Evolutionary conservation across 1,140 invertebrate genomes (phyloP), one percentile per base, ranked within the genome.

Genomic region (Leptoteleia sp.): DNA sequence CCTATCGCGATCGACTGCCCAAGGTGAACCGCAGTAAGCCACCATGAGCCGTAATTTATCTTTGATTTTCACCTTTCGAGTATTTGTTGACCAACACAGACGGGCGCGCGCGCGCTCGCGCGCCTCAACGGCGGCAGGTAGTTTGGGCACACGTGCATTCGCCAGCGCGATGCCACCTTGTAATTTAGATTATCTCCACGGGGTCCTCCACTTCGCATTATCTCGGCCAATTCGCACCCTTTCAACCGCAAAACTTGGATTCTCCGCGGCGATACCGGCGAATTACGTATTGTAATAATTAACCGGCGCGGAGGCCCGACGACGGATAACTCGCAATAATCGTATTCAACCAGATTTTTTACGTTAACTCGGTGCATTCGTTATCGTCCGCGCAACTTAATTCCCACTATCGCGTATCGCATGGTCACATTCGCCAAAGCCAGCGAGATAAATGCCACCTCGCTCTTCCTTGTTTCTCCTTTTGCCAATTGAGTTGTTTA

Each of bases 151-250:
- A 70, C 75, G 67, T 54, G 55, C 50, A 50, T 40, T 64, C 55
- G 40, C 42, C 54, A 38, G 33, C 59, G 45, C 15, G 76, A 68
- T 52, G 62, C 64, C 76, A 65, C 57, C 64, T 75, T 65, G 76
- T 65, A 73, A 79, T 79, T 79, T 79, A 72, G 67, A 75, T 72
- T 79, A 72, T 73, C 76, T 67, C 19, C 55, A 43, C 16, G 62
- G 40, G 65, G 50, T 45, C 62, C 68, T 68, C 55, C 12, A 37
- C 55, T 47, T 57, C 29, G 68, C 25, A 54, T 64, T 79, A 79
- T 79, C 76, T 55, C 62, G n/a, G 35, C 62, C 76, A 65, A 70
- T 79, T 79, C 76, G 27, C 27, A 70, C 76, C 62, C 70, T 79
- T 75, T 73, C 70, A 48, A 47, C 47, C 55, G 31, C 54, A 50